Conservation (phyloP, 2,113 vertebrate genomes). For the Pavo muticus region DNA sequence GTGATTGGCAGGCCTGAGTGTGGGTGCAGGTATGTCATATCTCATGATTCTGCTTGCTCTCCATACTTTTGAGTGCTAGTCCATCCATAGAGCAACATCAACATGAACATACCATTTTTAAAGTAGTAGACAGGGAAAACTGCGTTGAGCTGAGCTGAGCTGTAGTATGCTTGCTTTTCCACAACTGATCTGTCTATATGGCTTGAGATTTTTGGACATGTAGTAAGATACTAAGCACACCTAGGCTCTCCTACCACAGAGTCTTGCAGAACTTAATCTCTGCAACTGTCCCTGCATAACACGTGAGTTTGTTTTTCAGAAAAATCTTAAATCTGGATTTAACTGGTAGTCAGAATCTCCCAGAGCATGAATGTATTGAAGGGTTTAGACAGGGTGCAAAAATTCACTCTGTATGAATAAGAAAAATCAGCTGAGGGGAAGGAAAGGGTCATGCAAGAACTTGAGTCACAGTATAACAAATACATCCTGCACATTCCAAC, state of each 20-base stretch:
- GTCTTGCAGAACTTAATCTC: neutral
- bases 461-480: neutral
- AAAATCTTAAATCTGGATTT: neutral
- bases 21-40: neutral
- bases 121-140: neutral
- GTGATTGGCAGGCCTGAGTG: neutral
- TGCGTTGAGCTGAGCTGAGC: accelerated
- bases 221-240: neutral
- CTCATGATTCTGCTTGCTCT: neutral
- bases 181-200: neutral
- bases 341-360: neutral
- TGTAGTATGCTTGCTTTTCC: neutral
- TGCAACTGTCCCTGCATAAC: neutral
- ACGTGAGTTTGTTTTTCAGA: neutral
- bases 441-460: neutral
- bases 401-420: neutral
- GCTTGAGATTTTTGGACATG: neutral
- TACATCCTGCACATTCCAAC: neutral
- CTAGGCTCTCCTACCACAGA: neutral
- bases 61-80: neutral
- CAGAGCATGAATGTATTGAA: neutral
- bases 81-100: neutral
- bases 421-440: neutral
- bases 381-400: neutral
- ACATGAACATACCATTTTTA: neutral